Evolutionary conservation across 2,888 invertebrate genomes (phyloP), one percentile per base, ranked within the genome.

Genomic region (Mallateleia sp.): DNA sequence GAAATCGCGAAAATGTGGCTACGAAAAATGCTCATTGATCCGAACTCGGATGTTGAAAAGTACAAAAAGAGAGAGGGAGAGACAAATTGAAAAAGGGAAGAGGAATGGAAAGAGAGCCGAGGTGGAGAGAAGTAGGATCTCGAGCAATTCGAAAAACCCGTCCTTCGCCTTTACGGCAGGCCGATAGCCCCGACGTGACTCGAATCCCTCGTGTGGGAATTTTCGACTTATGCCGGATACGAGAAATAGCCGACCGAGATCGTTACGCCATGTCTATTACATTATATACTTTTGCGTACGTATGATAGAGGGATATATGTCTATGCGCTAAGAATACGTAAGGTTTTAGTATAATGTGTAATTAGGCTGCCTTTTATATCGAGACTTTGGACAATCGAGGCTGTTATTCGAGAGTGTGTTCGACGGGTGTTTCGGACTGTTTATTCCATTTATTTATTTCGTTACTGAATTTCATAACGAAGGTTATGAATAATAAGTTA

Each of bases 91-190:
- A 25, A 66, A 52, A 15, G 45, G 64, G 34, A 52, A 15, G 45
- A 69, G 34, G 34, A 80, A 42, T 18, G 50, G 54, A 78, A 77
- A 69, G 64, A 86, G 67, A 78, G 25, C 42, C 66, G 56, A 56
- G 38, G 67, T 32, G n/a, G n/a, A 20, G 50, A 85, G 86, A 88
- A 90, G 88, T 72, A 89, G 90, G 87, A 90, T 85, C 90, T 89
- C 85, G 91, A 86, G 89, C 85, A 78, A 89, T 91, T 91, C 89
- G 89, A 87, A 86, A 91, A 92, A 91, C 91, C 81, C 89, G 92
- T 90, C 75, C 72, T 71, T 84, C 64, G 85, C 25, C 52, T 85
- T 80, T 84, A 69, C 60, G 58, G 20, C 80, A 38, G 69, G 62
- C 75, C 79, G 74, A 79, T 69, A 85, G 56, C 64, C 42, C 32